These are phyloP conservation scores for Hapalemur alaotrensis DNA, from an alignment of 2,797 vertebrate genomes.

Conservation along the genomic window DNA sequence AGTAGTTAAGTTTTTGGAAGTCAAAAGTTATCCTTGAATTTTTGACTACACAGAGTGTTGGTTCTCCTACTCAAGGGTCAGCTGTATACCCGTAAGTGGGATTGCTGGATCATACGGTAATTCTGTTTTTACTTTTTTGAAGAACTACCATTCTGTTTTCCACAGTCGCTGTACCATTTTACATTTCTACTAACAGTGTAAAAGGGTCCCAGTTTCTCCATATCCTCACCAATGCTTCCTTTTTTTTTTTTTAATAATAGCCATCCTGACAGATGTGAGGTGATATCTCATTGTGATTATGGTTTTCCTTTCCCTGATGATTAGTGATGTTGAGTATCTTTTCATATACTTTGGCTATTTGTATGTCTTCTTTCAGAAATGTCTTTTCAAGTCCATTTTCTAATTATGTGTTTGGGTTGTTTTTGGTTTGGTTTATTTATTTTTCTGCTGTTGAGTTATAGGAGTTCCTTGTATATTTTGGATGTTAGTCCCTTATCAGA, in stretches of 20 bases:
- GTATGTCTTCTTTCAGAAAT: not conserved
- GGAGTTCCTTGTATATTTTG: not conserved
- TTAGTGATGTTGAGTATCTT: not conserved
- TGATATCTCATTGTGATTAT: not conserved
- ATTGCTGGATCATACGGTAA: not conserved
- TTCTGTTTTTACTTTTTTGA: not conserved
- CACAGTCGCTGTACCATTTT: not conserved
- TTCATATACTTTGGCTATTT: not conserved
- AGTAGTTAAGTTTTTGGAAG: not conserved
- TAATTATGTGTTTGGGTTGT: not conserved
- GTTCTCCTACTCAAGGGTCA: not conserved
- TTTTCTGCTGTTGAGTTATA: not conserved
- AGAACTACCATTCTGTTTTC: not conserved
- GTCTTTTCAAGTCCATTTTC: not conserved
- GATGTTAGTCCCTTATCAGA: not conserved
- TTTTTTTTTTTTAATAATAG: not conserved
- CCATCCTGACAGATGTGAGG: not conserved
- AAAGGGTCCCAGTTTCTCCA: not conserved
- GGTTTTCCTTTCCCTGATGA: not conserved
- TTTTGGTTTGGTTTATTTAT: too few species aligned
- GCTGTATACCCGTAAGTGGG: not conserved
- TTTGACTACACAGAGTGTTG: not conserved
- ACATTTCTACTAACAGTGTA: not conserved
- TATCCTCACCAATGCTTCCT: not conserved
- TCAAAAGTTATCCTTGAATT: not conserved